Evolutionary conservation across 1,140 invertebrate species (phyloP), one percentile per base, ranked within the genome.

Genomic region (Temnothorax curvispinosus): DNA sequence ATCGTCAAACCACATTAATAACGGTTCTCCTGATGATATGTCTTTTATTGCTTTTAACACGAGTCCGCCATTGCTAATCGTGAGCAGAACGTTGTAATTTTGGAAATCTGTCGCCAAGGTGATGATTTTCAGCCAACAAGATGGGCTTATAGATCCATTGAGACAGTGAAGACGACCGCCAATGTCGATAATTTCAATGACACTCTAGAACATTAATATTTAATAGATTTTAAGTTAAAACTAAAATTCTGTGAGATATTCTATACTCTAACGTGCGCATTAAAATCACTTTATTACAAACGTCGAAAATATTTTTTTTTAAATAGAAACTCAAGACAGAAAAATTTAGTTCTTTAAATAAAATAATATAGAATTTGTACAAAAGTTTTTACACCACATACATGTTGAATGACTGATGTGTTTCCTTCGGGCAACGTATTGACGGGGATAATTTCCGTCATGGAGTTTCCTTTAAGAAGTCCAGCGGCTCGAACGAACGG

Each of bases 1-100:
- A 64, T 98, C 97, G 0, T 97, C 97, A 93, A 98, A 98, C 98
- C 98, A 99, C 86, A 98, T 95, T 11, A 96, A 93, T 0, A 98
- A 92, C 87, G 97, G 96, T 82, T 98, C 96, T 0, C 96, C 97
- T 13, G 93, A 90, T 54, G 91, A 86, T 6, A 98, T 96, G 0
- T 92, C 85, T 87, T 95, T 95, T 3, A 96, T 95, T 3, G 95
- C 93, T 92, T 95, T 95, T 3, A 97, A 81, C 2, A 94, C 85
- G 0, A 96, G 87, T 67, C 95, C 94, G 0, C 86, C 85, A 80
- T 90, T 87, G 77, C 64, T 89, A 85, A 91, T 81, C 95, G 89
- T 95, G 18, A 97, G 93, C 38, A 96, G 92, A 6, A 97, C 94
- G 91, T 98, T 98, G 88, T 96, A 97, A 86, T 96, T 96, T 88